Evolutionary conservation across 2,797 vertebrate genomes (phyloP).

Genomic region (Erethizon dorsatum): DNA sequence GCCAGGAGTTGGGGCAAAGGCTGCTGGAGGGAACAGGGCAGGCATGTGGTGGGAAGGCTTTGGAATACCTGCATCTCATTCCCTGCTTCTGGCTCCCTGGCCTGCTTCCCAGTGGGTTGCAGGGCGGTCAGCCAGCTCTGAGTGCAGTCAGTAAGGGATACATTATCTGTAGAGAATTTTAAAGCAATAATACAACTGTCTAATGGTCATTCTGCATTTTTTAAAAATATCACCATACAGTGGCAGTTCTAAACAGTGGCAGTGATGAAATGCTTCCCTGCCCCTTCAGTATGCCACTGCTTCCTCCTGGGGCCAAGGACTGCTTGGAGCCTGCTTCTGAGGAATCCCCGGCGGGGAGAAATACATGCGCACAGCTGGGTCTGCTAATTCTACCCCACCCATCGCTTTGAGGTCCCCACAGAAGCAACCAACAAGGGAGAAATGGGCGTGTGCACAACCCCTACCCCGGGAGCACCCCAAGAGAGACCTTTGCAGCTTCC

Average conservation of each 20-base stretch:
- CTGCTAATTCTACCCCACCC: neutral
- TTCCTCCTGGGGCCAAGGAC: neutral
- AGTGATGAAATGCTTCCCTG: neutral
- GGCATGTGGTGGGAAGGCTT: neutral
- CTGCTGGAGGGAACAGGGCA: neutral
- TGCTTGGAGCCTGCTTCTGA: neutral
- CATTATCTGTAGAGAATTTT: neutral
- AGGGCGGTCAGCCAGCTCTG: neutral
- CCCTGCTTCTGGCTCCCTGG: neutral
- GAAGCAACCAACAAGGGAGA: neutral
- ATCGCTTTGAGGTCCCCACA: neutral
- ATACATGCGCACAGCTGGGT: neutral
- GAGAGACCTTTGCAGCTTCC: constrained; percentile 3
- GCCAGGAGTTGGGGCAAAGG: neutral
- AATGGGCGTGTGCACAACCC: neutral
- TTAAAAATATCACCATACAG: neutral
- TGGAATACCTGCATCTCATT: rapidly evolving
- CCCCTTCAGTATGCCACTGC: neutral
- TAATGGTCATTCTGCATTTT: neutral
- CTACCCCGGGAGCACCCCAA: neutral
- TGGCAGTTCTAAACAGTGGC: neutral
- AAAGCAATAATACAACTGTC: neutral
- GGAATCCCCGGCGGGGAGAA: neutral
- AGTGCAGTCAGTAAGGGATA: neutral
- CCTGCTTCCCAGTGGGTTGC: neutral